Conservation (phyloP, 1,140 invertebrate species). For the Mycetomoellerius zeteki region DNA sequence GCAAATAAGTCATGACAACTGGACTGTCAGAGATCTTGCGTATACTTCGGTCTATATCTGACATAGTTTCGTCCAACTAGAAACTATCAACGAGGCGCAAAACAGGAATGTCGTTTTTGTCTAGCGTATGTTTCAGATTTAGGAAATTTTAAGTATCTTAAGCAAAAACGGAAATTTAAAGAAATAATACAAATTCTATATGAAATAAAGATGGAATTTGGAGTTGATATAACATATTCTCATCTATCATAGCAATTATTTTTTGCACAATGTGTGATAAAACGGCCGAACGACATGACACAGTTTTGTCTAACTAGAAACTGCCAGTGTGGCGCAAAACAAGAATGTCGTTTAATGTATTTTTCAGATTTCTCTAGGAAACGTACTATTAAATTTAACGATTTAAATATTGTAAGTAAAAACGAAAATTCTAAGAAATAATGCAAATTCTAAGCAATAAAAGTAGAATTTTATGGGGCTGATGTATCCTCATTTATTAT, state of each 20-base stretch:
- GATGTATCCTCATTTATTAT: background rate
- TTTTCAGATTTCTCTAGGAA: background rate
- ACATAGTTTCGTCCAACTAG: background rate
- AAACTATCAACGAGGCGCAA: background rate
- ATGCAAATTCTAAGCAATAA: background rate
- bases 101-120: background rate
- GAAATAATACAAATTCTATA: background rate
- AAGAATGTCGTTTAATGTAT: background rate
- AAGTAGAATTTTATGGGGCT: background rate
- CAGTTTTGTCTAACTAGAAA: background rate
- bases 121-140: background rate
- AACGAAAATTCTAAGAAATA: background rate
- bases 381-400: background rate
- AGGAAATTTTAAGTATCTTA: background rate
- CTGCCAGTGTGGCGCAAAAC: background rate
- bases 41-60: background rate
- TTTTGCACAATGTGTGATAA: background rate
- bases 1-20: constrained; percentile 1
- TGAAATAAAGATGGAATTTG: background rate
- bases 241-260: background rate
- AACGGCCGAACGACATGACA: background rate
- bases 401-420: background rate
- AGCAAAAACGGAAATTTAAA: background rate
- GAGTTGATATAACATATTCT: background rate
- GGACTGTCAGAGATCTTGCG: constrained; percentile 1